A percentile compares a stretch with the other conserved stretches of the same genome.
These are phyloP conservation scores for Timema cristinae DNA, from an alignment of 2,888 invertebrate genomes.

Conservation along the genomic window DNA sequence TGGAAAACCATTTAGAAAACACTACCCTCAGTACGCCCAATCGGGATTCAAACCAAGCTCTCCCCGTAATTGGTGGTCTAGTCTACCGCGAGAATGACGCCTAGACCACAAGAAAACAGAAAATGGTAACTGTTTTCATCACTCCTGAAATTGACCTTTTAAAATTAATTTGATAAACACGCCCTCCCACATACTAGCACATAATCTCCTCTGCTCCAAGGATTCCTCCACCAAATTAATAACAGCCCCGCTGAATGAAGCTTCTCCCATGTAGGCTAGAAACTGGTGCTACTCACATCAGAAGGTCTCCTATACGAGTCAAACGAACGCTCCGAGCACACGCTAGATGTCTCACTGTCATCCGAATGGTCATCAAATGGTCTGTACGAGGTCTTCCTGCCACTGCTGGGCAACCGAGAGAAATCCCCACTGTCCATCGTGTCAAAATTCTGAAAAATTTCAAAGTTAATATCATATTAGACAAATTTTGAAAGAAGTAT, in stretches of 20 bases:
- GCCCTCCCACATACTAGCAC: constrained; percentile 17
- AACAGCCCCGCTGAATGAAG: not conserved
- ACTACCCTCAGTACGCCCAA: too few species aligned
- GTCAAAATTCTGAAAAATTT: constrained; percentile 40
- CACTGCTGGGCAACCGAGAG: constrained; percentile 26
- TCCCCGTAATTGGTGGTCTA: too few species aligned
- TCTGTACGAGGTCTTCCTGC: constrained; percentile 30
- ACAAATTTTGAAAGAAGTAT: too few species aligned
- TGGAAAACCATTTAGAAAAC: too few species aligned
- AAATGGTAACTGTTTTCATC: too few species aligned
- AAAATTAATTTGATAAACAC: constrained; percentile 8
- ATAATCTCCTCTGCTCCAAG: not conserved
- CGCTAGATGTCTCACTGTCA: constrained; percentile 92
- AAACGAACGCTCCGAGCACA: constrained; percentile 87
- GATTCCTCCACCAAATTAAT: constrained; percentile 24
- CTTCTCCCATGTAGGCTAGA: too few species aligned
- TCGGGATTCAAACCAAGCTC: too few species aligned
- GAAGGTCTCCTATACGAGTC: constrained; percentile 75
- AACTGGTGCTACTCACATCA: constrained; percentile 60
- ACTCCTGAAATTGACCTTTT: too few species aligned
- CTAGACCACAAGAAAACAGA: too few species aligned
- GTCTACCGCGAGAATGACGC: too few species aligned
- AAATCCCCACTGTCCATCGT: constrained; percentile 39
- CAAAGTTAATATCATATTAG: too few species aligned
- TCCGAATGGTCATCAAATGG: constrained; percentile 68